Evolutionary conservation across 2,113 vertebrate species (phyloP), one percentile per base, ranked within the genome.

Genomic region (Gorsachius goisagi): DNA sequence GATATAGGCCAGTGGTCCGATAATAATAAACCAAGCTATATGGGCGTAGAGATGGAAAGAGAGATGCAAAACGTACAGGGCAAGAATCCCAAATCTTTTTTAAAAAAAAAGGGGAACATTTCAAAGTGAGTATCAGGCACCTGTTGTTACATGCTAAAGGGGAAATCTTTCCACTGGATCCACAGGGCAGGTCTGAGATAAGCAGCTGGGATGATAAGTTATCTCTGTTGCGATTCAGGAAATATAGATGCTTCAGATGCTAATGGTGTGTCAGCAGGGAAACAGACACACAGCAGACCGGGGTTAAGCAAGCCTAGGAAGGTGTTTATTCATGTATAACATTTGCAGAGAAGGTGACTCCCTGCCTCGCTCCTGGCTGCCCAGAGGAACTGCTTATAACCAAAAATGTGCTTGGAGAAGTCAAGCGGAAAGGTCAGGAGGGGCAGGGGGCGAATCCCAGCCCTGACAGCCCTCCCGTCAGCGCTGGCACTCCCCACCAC

Each of bases 191-290:
- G 88, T 88, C 90, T 94, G 85, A 93, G 95, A 97, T 97, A 96
- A 97, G 96, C 93, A 95, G 90, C 82, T 84, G 88, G 85, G 90
- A 88, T 62, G 93, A 96, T 97, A 97, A 95, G 93, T 73, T 97
- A 96, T 96, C 95, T 96, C 75, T 81, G 55, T 41, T 90, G 44
- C 6, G 1, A 94, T 86, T 95, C 75, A 27, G 95, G 92, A 96
- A 97, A 93, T 96, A 96, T 5, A 96, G 96, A 96, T 96, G 93
- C 95, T 74, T 96, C 95, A 83, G 93, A 96, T 90, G 95, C 95
- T 97, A 97, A 97, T 96, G 68, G 82, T 53, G 72, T 93, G 95
- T 96, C 96, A 95, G 92, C 95, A 78, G 95, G 96, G 96, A 88
- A 79, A 85, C 88, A 93, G 93, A 58, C 93, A 67, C 75, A 26